Evolutionary conservation across 2,888 invertebrate species (phyloP).

Genomic region (Brachyptera putata): DNA sequence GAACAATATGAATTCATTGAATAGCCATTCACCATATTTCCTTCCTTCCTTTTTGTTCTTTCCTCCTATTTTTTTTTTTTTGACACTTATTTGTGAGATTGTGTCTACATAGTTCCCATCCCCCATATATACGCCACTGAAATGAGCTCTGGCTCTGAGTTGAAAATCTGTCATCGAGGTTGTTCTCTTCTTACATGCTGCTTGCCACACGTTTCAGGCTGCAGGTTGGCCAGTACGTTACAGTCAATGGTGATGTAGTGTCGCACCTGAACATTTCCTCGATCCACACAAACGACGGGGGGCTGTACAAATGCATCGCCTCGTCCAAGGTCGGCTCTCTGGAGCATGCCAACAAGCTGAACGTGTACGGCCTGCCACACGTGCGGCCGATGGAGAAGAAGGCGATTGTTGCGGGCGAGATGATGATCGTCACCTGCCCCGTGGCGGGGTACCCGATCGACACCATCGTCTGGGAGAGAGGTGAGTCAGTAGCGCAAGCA

Average conservation of each 20-base stretch:
- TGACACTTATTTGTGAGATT: too few species aligned
- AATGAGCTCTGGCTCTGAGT: too few species aligned
- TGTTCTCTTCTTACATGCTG: too few species aligned
- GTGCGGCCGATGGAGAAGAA: conserved; percentile 90
- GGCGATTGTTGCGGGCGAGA: conserved; percentile 88
- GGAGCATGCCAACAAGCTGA: conserved; percentile 79
- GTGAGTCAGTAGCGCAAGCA: conserved; percentile 49
- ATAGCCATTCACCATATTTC: too few species aligned
- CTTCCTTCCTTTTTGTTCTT: too few species aligned
- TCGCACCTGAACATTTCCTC: conserved; percentile 87
- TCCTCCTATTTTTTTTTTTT: too few species aligned
- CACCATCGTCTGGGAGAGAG: conserved; percentile 92
- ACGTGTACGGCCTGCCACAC: conserved; percentile 86
- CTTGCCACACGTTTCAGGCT: conserved; percentile 32
- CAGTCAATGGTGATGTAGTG: conserved; percentile 66
- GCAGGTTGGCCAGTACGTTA: conserved; percentile 44
- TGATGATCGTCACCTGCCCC: conserved; percentile 83
- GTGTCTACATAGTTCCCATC: too few species aligned
- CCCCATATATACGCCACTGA: too few species aligned
- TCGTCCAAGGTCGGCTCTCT: conserved; percentile 70
- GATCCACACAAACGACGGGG: conserved; percentile 88
- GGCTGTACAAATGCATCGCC: conserved; percentile 84
- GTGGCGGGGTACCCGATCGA: conserved; percentile 94
- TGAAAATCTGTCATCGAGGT: too few species aligned
- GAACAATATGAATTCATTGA: too few species aligned